A percentile compares a stretch with the other conserved stretches of the same genome.
phyloP scores from a whole-genome alignment of 2,113 vertebrate genomes.

The Lanius collurio region DNA sequence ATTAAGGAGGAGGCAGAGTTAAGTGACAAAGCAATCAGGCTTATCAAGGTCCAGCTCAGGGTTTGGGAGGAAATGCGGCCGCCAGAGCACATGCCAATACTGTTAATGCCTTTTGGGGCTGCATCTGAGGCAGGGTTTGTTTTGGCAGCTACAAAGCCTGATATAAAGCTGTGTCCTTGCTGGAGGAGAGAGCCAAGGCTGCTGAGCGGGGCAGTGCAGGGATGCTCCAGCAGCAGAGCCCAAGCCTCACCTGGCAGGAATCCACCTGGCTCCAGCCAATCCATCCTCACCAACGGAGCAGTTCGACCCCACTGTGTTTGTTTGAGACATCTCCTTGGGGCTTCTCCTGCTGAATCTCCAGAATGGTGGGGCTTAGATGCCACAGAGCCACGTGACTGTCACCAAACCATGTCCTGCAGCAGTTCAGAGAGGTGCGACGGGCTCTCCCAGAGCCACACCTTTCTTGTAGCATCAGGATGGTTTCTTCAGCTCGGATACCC shows the following conservation, averaged over 20 bases:
- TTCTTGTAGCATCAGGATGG: not conserved
- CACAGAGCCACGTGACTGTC: not conserved
- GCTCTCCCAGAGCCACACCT: not conserved
- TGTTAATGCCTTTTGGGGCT: conserved; percentile 19
- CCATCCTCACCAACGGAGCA: not conserved
- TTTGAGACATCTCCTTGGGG: not conserved
- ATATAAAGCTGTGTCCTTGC: not conserved
- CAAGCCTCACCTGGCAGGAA: not conserved
- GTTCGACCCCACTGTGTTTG: not conserved
- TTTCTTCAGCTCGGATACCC: not conserved
- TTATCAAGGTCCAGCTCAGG: not conserved
- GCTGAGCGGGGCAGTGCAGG: not conserved
- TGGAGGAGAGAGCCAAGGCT: not conserved
- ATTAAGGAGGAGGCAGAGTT: not conserved
- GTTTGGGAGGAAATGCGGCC: not conserved
- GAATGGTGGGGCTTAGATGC: not conserved
- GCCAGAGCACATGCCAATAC: not conserved
- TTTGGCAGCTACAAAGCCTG: conserved; percentile 3
- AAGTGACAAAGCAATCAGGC: not conserved
- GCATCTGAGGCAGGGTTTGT: not conserved
- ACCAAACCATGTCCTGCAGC: accelerated
- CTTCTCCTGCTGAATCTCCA: not conserved
- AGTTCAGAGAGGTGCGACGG: not conserved
- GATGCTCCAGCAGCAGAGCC: not conserved
- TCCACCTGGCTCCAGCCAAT: not conserved